Conservation (phyloP, 2,113 vertebrate species). For the Colinus virginianus region DNA sequence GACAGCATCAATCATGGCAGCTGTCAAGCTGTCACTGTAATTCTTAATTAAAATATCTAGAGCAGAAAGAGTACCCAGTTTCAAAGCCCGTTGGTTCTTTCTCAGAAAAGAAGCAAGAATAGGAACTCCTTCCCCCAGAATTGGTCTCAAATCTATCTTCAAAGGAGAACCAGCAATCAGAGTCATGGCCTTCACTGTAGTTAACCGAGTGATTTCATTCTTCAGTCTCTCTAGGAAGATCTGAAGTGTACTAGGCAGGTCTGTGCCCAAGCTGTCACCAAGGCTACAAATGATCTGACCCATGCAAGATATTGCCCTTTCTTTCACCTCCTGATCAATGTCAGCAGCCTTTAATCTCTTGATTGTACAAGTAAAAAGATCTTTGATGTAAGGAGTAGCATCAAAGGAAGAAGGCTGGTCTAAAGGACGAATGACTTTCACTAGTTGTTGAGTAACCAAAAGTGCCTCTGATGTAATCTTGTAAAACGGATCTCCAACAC, state of each 20-base stretch:
- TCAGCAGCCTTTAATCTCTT: conserved; percentile 96
- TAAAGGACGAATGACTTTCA: conserved; percentile 96
- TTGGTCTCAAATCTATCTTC: conserved; percentile 93
- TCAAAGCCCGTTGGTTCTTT: conserved; percentile 96
- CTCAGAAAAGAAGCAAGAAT: conserved; percentile 97
- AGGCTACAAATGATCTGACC: conserved; percentile 98
- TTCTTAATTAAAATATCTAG: conserved; percentile 97
- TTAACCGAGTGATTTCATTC: conserved; percentile 97
- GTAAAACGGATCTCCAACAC: conserved; percentile 98
- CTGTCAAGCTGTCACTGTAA: conserved; percentile 94
- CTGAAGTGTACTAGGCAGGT: conserved; percentile 92
- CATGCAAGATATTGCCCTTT: conserved; percentile 98
- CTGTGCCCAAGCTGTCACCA: conserved; percentile 92
- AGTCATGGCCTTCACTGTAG: conserved; percentile 94
- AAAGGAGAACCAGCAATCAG: conserved; percentile 94
- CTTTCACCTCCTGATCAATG: conserved; percentile 99
- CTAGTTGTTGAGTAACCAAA: conserved; percentile 96
- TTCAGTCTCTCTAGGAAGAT: conserved; percentile 97
- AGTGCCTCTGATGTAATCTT: conserved; percentile 99
- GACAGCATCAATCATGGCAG: conserved; percentile 97
- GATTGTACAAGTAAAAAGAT: conserved; percentile 96
- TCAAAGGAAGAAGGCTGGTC: conserved; percentile 92
- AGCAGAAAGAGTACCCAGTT: conserved; percentile 94
- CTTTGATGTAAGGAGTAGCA: conserved; percentile 93
- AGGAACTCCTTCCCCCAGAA: conserved; percentile 94